Evolutionary conservation across 2,797 vertebrate genomes (phyloP), one percentile per base, ranked within the genome.

Genomic region (Apodemus agrarius): DNA sequence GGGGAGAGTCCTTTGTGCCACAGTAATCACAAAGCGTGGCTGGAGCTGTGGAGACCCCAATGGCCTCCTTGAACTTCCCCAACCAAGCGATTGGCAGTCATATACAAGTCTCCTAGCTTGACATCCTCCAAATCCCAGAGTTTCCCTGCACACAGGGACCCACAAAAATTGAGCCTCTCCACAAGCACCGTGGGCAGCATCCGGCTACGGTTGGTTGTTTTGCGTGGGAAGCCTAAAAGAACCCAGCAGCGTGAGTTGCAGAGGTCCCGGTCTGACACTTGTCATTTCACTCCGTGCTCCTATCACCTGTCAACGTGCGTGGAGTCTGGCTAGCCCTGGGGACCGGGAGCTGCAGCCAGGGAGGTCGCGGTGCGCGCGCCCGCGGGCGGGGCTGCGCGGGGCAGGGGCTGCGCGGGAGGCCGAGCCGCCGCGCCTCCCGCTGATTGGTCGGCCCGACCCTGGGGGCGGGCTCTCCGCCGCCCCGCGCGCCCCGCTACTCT

Each of bases 401-500:
- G 76, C 34, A 6, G 43, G 22, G 29, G 89, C 54, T 26, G 85
- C 69, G 69, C 84, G 59, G 37, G 78, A 46, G 95, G 88, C 93
- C 54, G 37, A 24, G 82, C 84, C 29, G 96, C 89, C 85, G 82
- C 91, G 92, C 65, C 95, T 88, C 82, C 72, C 78, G 75, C 97
- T 93, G 97, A 96, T 91, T 94, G 98, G 98, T 89, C 78, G 81
- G 46, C 31, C 40, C 26, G 43, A 95, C 4, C 95, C 92, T n/a
- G 85, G 97, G 97, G 98, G 98, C 97, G 98, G 98, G 97, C 95
- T 95, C 96, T 97, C 9, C 80, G 91, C 92, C 19, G 93, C 92
- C 95, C 29, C 69, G 92, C 61, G 95, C n/a, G 90, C 87, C 93
- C 93, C 97, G 98, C 95, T 97, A 24, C 95, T 88, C 97, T 94